Conservation (phyloP, 1,140 invertebrate species). For the Leptopilina boulardi region DNA sequence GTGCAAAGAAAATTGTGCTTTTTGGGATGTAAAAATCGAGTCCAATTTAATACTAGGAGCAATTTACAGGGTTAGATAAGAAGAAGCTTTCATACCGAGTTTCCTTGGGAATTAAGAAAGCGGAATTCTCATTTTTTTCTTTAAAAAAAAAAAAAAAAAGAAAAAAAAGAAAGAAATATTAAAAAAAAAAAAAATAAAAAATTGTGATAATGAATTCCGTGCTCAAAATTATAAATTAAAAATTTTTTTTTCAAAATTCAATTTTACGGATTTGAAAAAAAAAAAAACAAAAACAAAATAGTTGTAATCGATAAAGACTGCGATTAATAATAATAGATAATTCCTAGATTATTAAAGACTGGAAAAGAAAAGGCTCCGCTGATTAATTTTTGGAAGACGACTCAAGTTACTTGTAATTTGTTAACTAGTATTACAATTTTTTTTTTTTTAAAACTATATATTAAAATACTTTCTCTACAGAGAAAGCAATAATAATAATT, state of each 20-base stretch:
- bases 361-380: too few relatives aligned
- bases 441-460: not conserved
- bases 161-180: not conserved
- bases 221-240: constrained; percentile 2
- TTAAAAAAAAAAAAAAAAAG: too few relatives aligned
- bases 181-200: not conserved
- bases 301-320: constrained; percentile 14
- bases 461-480: too few relatives aligned
- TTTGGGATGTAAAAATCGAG: too few relatives aligned
- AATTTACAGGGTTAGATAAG: constrained; percentile 16
- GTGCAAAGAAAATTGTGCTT: too few relatives aligned
- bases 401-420: constrained; percentile 1
- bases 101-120: constrained; percentile 1
- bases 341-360: not conserved
- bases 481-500: too few relatives aligned
- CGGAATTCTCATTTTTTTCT: not conserved
- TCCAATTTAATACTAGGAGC: not conserved
- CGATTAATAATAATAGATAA: not conserved
- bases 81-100: not conserved
- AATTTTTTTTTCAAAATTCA: not conserved
- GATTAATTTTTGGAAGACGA: not conserved
- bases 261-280: too few relatives aligned
- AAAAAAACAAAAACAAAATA: not conserved
- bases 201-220: constrained; percentile 9
- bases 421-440: constrained; percentile 29